Percentiles rank a stretch among this genome's conserved stretches.
These are phyloP conservation scores for Elachura formosa DNA, from an alignment of 2,113 vertebrate species.

Conservation along the genomic window DNA sequence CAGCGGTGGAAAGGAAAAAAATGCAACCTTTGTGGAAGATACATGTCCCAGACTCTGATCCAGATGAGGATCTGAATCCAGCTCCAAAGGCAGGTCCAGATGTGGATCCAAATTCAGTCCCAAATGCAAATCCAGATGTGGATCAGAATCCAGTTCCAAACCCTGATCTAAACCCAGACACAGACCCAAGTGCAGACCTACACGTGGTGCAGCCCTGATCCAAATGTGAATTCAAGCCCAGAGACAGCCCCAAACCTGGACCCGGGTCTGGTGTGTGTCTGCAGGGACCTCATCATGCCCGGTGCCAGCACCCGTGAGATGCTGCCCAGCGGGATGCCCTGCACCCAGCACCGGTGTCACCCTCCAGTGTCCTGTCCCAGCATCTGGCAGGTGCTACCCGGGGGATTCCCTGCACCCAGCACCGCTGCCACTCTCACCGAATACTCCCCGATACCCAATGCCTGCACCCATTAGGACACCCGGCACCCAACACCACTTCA, in stretches of 20 bases:
- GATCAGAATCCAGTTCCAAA: background rate
- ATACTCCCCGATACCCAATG: background rate
- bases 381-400: background rate
- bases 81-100: background rate
- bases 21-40: background rate
- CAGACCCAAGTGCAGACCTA: background rate
- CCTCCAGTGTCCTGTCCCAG: background rate
- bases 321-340: background rate
- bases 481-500: too few species aligned
- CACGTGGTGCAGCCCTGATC: background rate
- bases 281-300: background rate
- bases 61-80: background rate
- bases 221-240: background rate
- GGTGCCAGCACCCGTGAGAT: background rate
- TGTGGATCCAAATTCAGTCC: background rate
- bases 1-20: background rate
- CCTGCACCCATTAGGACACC: background rate
- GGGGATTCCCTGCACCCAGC: background rate
- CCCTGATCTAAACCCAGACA: background rate
- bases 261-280: background rate
- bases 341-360: background rate
- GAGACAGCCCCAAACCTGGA: background rate
- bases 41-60: background rate
- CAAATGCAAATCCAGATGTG: background rate
- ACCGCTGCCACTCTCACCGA: background rate